A percentile compares a stretch with the other conserved stretches of the same genome.
Evolutionary conservation across 2,797 vertebrate species (phyloP).

Genomic region (Acanthiza pusilla): DNA sequence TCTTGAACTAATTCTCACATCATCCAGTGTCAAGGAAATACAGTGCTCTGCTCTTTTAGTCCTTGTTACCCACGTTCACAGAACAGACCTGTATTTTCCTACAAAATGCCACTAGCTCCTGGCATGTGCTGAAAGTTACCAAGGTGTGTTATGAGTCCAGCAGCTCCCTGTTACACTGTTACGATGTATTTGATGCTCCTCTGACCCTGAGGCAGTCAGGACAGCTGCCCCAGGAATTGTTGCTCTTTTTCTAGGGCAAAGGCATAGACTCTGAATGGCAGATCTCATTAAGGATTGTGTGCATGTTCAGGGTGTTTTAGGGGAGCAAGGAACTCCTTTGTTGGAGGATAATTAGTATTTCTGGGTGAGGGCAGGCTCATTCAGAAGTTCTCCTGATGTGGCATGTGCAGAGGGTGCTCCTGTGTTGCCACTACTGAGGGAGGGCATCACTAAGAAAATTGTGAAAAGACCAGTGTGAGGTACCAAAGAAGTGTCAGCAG

Average conservation of each 20-base stretch:
- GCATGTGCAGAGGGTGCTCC: not conserved
- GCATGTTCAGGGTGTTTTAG: not conserved
- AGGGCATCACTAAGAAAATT: not conserved
- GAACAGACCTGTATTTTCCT: not conserved
- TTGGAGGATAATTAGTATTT: not conserved
- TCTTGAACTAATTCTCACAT: not conserved
- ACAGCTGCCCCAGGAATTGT: not conserved
- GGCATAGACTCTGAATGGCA: accelerated
- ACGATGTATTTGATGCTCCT: not conserved
- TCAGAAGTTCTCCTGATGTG: accelerated
- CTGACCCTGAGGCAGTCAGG: accelerated
- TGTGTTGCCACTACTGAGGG: not conserved
- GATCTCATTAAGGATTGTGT: not conserved
- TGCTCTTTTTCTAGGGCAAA: not conserved
- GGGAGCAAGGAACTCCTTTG: not conserved
- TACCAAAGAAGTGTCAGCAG: not conserved
- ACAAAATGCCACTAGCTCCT: not conserved
- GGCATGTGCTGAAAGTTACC: not conserved
- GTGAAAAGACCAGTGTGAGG: not conserved
- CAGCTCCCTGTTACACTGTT: not conserved
- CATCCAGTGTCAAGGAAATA: not conserved
- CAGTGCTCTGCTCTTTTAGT: not conserved
- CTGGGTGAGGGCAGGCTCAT: accelerated
- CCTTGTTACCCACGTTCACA: not conserved
- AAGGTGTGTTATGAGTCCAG: not conserved